A percentile compares a stretch with the other conserved stretches of the same genome.
Evolutionary conservation across 2,797 vertebrate species (phyloP).

Genomic region (Trachurus trachurus): DNA sequence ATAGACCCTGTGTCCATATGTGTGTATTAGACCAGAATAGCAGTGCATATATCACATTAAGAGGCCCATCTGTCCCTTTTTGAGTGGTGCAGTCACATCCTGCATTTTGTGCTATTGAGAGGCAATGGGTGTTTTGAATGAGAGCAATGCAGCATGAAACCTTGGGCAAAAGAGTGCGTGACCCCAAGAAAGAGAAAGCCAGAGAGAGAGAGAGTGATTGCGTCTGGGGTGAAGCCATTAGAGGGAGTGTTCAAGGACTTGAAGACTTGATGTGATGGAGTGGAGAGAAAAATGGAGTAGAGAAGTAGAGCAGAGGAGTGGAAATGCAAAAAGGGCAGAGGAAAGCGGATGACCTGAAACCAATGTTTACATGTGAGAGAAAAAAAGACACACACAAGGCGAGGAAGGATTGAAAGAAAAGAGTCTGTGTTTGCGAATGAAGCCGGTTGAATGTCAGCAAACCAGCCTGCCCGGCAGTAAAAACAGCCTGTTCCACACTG

Average conservation of each 20-base stretch:
- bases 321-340: slow-evolving; percentile 32
- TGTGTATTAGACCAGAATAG: slow-evolving; percentile 24
- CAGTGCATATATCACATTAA: slow-evolving; percentile 42
- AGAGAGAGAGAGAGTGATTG: slow-evolving; percentile 34
- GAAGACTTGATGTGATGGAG: slow-evolving; percentile 46
- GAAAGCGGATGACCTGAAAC: slow-evolving; percentile 56
- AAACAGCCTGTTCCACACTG: slow-evolving; percentile 1
- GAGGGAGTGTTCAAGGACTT: slow-evolving; percentile 51
- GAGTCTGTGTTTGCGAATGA: slow-evolving; percentile 5
- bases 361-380: slow-evolving; percentile 18
- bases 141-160: slow-evolving; percentile 30
- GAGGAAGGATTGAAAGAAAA: background rate
- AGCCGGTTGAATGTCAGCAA: slow-evolving; percentile 2
- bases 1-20: slow-evolving; percentile 46
- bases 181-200: slow-evolving; percentile 47
- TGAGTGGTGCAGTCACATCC: slow-evolving; percentile 14
- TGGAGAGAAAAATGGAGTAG: slow-evolving; percentile 42
- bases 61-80: slow-evolving; percentile 41
- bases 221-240: slow-evolving; percentile 69
- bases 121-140: slow-evolving; percentile 46
- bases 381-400: background rate
- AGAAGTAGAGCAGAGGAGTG: slow-evolving; percentile 34
- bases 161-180: slow-evolving; percentile 39
- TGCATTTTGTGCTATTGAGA: slow-evolving; percentile 34
- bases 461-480: slow-evolving; percentile 1